Base-by-base conservation (phyloP, 1,140 invertebrate genomes). In the Bathynomus jamesi region DNA sequence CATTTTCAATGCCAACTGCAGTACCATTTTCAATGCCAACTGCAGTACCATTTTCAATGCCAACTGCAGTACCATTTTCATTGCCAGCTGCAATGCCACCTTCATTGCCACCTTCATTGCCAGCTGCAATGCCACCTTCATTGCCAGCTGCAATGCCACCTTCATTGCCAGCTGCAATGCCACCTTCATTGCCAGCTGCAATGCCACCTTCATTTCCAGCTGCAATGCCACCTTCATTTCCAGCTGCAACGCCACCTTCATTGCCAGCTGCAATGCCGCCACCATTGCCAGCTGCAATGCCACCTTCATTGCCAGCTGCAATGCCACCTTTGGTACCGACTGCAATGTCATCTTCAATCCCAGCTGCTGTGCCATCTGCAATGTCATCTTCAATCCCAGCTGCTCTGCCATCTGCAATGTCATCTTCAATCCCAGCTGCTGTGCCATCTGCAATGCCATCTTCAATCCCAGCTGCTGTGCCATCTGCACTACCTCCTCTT, bases 221-320 rank as follows among this genome's bases (percentile, higher is more conserved):
- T 7, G 31, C n/a, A 24, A 21, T 31, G 31, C 17, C 40, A 13
- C 8, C 29, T 60, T 28, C 29, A 13, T n/a, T 28, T 21, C 17
- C 40, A 21, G 31, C 29, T 11, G 7, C 61, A 25, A 61, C 46
- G n/a, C 21, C 46, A 7, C 27, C 69, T 29, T 24, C 46, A 32
- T 29, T 29, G 13, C 25, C 62, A 64, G 28, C 28, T 31, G 29
- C 46, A 24, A 40, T 25, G 10, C 21, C 66, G 25, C n/a, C 17
- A 40, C 66, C 66, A 40, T 29, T 30, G 24, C 4, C 61, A 81
- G 8, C 67, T 82, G 10, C 77, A 80, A 7, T 77, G 76, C 3
- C 68, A 79, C 30, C 78, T 78, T 79, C 76, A 62, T 69, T 78
- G 31, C 27, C 77, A 32, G 70, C 76, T 79, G 31, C 80, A 81